Evolutionary conservation across 2,797 vertebrate genomes (phyloP).

Genomic region (Percopsis omiscomaycus): DNA sequence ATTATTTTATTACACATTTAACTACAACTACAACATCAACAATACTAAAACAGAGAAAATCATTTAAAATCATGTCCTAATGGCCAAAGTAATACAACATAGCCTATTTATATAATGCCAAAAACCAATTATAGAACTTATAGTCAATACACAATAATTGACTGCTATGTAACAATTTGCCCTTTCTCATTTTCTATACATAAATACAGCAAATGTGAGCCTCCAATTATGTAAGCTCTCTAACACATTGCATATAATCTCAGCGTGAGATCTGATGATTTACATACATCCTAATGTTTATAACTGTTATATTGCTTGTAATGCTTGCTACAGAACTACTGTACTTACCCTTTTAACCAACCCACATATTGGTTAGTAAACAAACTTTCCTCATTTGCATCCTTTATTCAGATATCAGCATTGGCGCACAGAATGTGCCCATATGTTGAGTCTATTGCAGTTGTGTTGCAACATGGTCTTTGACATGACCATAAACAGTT

Average conservation of each 20-base stretch:
- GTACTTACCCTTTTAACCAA: slow-evolving; percentile 18
- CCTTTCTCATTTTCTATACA: slow-evolving; percentile 59
- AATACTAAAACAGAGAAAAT: slow-evolving; percentile 41
- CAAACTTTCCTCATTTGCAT: not conserved
- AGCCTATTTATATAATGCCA: slow-evolving; percentile 33
- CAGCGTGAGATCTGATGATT: slow-evolving; percentile 49
- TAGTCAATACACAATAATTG: slow-evolving; percentile 54
- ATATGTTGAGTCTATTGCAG: slow-evolving; percentile 1
- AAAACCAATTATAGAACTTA: slow-evolving; percentile 24
- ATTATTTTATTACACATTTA: slow-evolving; percentile 51
- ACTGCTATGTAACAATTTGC: slow-evolving; percentile 47
- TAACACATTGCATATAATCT: slow-evolving; percentile 40
- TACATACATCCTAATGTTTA: slow-evolving; percentile 51
- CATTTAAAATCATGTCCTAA: slow-evolving; percentile 49
- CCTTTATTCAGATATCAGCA: not conserved
- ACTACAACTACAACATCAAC: slow-evolving; percentile 52
- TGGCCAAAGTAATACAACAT: slow-evolving; percentile 50
- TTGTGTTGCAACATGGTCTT: slow-evolving; percentile 1
- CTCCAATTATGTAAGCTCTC: slow-evolving; percentile 49
- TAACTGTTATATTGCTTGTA: slow-evolving; percentile 46
- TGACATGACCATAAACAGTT: slow-evolving; percentile 6
- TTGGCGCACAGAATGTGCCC: not conserved
- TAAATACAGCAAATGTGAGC: slow-evolving; percentile 55
- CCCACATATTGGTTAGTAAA: slow-evolving; percentile 7
- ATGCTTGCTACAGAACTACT: slow-evolving; percentile 58